Evolutionary conservation across 2,888 invertebrate genomes (phyloP).

Genomic region (Globia sparganii): DNA sequence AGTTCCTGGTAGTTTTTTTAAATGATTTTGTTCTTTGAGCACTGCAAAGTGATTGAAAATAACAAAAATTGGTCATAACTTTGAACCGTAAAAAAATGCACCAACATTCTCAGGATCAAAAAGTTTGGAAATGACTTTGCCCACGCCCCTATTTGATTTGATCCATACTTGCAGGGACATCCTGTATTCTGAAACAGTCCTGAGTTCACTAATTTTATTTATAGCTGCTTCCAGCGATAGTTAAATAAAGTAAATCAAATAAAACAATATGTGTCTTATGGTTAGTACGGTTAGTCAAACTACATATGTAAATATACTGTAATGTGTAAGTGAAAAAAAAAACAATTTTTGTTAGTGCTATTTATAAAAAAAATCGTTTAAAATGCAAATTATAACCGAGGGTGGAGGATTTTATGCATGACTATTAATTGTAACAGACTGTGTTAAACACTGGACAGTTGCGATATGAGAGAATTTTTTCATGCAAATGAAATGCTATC

Average conservation of each 20-base stretch:
- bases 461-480: not conserved
- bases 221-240: not conserved
- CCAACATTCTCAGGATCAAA: too few species aligned
- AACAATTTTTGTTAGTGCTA: not conserved
- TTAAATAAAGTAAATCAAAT: not conserved
- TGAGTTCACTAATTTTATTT: not conserved
- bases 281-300: not conserved
- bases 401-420: not conserved
- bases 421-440: not conserved
- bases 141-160: too few species aligned
- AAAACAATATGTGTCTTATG: not conserved
- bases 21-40: too few species aligned
- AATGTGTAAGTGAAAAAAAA: too few species aligned
- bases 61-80: too few species aligned
- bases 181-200: not conserved
- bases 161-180: too few species aligned
- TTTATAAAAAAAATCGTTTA: not conserved
- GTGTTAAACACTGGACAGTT: not conserved
- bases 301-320: not conserved
- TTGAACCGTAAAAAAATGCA: too few species aligned
- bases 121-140: too few species aligned
- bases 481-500: too few species aligned
- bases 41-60: too few species aligned
- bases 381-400: conserved; percentile 5
- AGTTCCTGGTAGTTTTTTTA: too few species aligned